Conservation (phyloP, 1,140 invertebrate species). For the Sinella curviseta region DNA sequence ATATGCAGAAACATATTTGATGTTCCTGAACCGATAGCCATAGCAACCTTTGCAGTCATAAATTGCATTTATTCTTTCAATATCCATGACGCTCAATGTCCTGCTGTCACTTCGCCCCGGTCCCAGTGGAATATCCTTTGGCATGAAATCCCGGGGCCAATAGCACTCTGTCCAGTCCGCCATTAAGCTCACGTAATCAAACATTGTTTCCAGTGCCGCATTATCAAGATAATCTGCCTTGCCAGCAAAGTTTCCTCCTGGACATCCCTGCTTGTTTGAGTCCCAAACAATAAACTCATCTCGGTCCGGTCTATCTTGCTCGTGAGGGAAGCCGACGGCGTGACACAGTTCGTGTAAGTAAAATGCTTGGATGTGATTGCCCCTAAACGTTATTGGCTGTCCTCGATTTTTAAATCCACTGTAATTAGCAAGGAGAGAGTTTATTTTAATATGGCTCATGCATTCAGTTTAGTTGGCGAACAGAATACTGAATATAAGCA, state of each 20-base stretch:
- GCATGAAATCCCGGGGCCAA: not conserved
- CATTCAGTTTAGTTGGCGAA: no score
- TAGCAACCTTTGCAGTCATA: no score
- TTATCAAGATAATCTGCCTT: not conserved
- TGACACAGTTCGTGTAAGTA: not conserved
- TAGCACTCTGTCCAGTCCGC: not conserved
- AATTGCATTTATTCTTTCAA: no score
- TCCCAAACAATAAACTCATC: not conserved
- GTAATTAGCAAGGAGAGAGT: no score
- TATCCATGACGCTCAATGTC: not conserved
- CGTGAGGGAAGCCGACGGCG: not conserved
- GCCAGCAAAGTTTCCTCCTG: not conserved
- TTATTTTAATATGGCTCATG: no score
- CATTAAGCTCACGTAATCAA: not conserved
- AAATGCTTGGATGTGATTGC: not conserved
- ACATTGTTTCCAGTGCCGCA: not conserved
- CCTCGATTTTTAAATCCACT: not conserved
- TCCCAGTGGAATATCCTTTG: not conserved
- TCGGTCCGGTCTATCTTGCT: no score
- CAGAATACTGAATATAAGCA: no score
- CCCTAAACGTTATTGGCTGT: not conserved
- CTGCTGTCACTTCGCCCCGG: not conserved
- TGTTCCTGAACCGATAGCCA: no score
- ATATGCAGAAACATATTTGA: no score
- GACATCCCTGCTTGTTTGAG: not conserved